These are phyloP conservation scores for Macheiramphus alcinus DNA, from an alignment of 2,113 vertebrate genomes.

Conservation along the genomic window DNA sequence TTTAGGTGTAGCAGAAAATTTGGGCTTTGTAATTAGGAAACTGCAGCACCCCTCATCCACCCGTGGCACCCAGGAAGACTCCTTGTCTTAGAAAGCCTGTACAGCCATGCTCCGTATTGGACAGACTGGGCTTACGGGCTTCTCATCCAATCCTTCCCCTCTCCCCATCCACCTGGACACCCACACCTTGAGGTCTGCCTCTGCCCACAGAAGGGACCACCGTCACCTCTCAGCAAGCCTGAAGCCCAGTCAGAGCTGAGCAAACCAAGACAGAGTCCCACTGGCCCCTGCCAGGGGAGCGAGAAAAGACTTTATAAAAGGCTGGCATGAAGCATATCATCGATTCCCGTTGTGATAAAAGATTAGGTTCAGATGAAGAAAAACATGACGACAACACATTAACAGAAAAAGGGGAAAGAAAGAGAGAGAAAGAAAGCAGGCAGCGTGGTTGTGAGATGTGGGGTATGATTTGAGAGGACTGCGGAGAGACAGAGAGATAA, in stretches of 20 bases:
- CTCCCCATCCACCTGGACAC: background rate
- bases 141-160: background rate
- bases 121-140: background rate
- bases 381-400: background rate
- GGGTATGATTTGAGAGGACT: conserved; percentile 26
- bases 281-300: background rate
- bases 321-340: background rate
- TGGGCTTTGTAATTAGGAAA: background rate
- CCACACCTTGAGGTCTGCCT: background rate
- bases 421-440: background rate
- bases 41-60: background rate
- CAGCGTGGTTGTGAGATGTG: background rate
- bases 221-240: background rate
- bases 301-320: background rate
- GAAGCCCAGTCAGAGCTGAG: background rate
- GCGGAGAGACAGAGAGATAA: conserved; percentile 48
- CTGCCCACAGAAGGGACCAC: background rate
- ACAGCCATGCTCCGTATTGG: background rate
- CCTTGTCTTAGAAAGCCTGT: background rate
- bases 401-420: background rate
- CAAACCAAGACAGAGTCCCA: background rate
- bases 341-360: background rate
- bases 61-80: background rate
- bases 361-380: conserved; percentile 41
- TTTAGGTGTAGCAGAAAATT: background rate